Evolutionary conservation across 2,888 invertebrate species (phyloP).

Genomic region (Chalcis sispes): DNA sequence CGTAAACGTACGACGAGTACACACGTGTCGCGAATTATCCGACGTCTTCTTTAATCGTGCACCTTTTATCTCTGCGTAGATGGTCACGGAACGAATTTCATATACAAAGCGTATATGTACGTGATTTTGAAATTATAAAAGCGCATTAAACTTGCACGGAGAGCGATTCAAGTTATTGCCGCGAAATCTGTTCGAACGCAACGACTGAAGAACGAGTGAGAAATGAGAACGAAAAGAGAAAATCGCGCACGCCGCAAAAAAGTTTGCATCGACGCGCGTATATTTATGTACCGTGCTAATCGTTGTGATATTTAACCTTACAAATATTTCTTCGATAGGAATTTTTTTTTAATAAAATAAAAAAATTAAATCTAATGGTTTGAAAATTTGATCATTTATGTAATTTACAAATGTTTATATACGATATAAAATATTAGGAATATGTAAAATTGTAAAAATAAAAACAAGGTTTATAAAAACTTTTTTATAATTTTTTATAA

Average conservation of each 20-base stretch:
- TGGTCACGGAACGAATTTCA: slow-evolving; percentile 12
- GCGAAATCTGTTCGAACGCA: neutral
- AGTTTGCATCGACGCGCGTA: neutral
- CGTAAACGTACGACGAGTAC: no score
- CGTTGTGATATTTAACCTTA: neutral
- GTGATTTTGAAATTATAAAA: slow-evolving; percentile 30
- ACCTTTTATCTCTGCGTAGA: no score
- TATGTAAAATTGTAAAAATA: neutral
- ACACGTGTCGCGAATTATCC: no score
- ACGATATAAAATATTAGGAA: no score
- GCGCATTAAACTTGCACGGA: slow-evolving; percentile 24
- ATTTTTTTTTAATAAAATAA: neutral
- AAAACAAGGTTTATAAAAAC: neutral
- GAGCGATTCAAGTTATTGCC: slow-evolving; percentile 39
- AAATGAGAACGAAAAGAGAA: slow-evolving; percentile 47
- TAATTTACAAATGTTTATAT: no score
- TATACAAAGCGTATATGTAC: no score
- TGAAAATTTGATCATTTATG: neutral
- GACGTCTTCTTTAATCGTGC: no score
- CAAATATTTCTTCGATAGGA: neutral
- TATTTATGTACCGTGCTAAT: neutral
- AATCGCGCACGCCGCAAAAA: slow-evolving; percentile 24
- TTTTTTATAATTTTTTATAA: neutral
- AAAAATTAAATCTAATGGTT: no score
- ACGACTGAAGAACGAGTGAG: slow-evolving; percentile 1